Base-by-base conservation (phyloP, 2,113 vertebrate species). In the Pogona vitticeps region DNA sequence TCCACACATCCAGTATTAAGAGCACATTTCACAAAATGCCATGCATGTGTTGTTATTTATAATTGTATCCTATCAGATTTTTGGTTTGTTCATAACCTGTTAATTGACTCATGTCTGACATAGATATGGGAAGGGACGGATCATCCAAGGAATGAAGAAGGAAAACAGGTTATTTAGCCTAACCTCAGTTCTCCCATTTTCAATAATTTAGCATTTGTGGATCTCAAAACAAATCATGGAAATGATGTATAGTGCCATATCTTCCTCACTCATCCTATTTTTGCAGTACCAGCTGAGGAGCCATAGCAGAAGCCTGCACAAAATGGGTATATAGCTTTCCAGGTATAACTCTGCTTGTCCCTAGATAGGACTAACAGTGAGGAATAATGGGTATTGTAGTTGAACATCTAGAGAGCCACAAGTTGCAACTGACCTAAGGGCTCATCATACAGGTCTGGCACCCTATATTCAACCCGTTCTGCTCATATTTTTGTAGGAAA, bases 51-150 rank as follows among this genome's bases (percentile, higher is more conserved):
- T 86, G 20, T 17, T 0, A 0, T 91, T 87, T n/a, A 68, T 42
- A 70, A 36, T 33, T 82, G 56, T 14, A 78, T 82, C n/a, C 76
- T 36, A 5, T 71, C 0, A 87, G 70, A 87, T 76, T 58, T 38
- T 21, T 6, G 9, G 77, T 90, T 88, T 85, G 85, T 86, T 14
- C 56, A 14, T 38, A 36, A 42, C n/a, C 21, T 61, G 1, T 85
- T 88, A 14, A 9, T 56, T 89, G 0, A 0, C 75, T 88, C 85
- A 71, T 58, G 33, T 26, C 79, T 42, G 28, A n/a, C 20, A 59
- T 13, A 83, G 20, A 85, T 83, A 59, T 0, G 17, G 68, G 0
- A 20, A 72, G 75, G 90, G 67, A 0, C 0, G 0, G 68, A 89
- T 65, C 7, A 21, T 76, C 1, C 42, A 68, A 67, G 31, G 4